These are phyloP conservation scores for Megalurothrips usitatus DNA, from an alignment of 2,888 invertebrate species.

Conservation along the genomic window DNA sequence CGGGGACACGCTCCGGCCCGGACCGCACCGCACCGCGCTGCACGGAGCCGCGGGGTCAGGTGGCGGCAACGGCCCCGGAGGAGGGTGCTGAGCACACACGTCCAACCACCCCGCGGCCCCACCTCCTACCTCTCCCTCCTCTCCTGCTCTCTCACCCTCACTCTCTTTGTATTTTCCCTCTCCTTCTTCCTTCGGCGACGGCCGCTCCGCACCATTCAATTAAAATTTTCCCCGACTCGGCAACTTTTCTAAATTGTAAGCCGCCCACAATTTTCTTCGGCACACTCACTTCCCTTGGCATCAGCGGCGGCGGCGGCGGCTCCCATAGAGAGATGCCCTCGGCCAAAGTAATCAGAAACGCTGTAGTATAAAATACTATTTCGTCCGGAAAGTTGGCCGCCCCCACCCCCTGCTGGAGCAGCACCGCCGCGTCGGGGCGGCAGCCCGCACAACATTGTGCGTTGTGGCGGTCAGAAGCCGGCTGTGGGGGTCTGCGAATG, in stretches of 20 bases:
- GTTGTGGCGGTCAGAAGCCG: too few species aligned
- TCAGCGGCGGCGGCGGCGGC: not conserved
- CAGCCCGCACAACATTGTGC: too few species aligned
- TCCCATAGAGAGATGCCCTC: slow-evolving; percentile 5
- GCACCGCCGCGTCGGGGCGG: not conserved
- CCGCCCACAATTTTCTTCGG: not conserved
- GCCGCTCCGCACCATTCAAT: not conserved
- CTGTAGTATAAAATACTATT: not conserved
- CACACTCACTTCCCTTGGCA: not conserved
- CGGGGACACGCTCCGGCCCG: not conserved
- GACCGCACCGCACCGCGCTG: too few species aligned
- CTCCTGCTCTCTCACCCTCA: not conserved
- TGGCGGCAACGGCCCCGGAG: not conserved
- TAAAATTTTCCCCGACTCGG: not conserved
- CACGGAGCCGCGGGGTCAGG: not conserved
- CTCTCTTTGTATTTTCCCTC: not conserved
- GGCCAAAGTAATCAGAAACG: slow-evolving; percentile 6
- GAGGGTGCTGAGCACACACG: not conserved
- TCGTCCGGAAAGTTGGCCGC: not conserved
- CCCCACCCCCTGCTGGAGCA: not conserved
- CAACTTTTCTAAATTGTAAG: slow-evolving; percentile 11
- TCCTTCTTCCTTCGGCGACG: not conserved
- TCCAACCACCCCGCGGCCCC: not conserved
- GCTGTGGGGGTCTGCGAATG: too few species aligned
- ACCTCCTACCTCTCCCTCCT: not conserved